Conservation (phyloP, 2,888 invertebrate genomes). For the Hoplodrina ambigua region DNA sequence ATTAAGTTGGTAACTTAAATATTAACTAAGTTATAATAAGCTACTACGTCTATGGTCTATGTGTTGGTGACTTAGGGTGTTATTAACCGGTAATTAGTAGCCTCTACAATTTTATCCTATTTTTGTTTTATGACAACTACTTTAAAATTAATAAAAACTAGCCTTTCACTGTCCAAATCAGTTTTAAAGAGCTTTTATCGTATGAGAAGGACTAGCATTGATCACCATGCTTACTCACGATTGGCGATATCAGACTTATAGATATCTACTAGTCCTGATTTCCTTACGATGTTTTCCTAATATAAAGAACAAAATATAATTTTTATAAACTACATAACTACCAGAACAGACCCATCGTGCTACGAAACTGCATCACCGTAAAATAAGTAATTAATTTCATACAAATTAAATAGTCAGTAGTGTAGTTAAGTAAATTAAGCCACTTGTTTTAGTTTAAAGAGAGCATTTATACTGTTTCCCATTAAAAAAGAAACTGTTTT, state of each 20-base stretch:
- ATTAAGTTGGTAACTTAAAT: not conserved
- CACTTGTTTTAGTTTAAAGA: conserved; percentile 1
- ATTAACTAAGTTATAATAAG: not conserved
- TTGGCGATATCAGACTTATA: no score
- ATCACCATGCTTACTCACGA: no score
- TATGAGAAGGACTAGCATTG: no score
- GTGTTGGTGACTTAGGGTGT: no score
- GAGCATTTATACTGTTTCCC: conserved; percentile 7
- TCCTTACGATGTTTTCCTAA: not conserved
- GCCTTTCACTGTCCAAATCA: no score
- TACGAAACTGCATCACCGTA: conserved; percentile 2
- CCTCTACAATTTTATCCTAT: no score
- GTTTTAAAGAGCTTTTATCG: no score
- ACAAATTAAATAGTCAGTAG: conserved; percentile 14
- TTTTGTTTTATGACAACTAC: no score
- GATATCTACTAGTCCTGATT: no score
- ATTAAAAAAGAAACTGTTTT: conserved; percentile 8
- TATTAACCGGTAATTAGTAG: no score
- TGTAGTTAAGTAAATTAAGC: conserved; percentile 12
- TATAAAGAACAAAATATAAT: not conserved
- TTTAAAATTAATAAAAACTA: no score
- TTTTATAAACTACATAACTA: not conserved
- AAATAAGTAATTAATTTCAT: conserved; percentile 11
- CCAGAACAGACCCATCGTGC: not conserved
- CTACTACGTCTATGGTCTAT: no score